Base-by-base conservation (phyloP, 1,140 invertebrate species). In the Agrilus planipennis region DNA sequence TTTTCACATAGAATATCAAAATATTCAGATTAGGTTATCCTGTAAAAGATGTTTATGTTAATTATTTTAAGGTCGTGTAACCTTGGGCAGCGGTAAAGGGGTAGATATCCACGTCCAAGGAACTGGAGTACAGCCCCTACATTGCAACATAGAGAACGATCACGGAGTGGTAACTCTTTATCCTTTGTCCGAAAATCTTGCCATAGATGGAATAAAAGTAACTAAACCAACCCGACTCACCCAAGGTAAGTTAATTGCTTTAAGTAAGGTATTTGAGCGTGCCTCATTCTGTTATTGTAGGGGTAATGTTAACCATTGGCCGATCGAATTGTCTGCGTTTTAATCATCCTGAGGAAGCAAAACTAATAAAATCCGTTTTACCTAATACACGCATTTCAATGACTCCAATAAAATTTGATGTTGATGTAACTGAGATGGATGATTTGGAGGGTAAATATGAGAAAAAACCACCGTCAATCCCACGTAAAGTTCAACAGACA, bases 321-420 rank as follows among this genome's bases (percentile, higher is more conserved):
- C 71, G 85, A 20, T 89, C 86, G 9, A 88, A 85, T 55, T 87
- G 84, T 57, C 77, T 92, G 56, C 75, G 87, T 7, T 92, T 89
- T 67, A 92, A 92, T 60, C 84, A 90, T 64, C 88, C 88, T 0
- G 81, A 79, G 31, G 85, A 90, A 58, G 87, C 87, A 1, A 77
- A 81, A 52, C 71, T 87, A 41, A 80, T 90, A 67, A 87, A 83
- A 63, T 79, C 79, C 0, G 76, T 79, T n/a, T 58, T 85, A 25
- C 80, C 81, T 1, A 75, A 80, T 25, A 68, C 76, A 2, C 67
- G 84, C 49, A 79, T 86, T 28, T 86, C 84, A 2, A 84, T 86
- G 77, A 73, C 76, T 12, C 79, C 81, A 0, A 72, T 76, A 44
- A 71, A 67, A 34, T 77, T 75, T 53, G 63, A 66, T 19, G 49